phyloP scores from a whole-genome alignment of 1,140 invertebrate genomes.

The Cotesia glomerata region DNA sequence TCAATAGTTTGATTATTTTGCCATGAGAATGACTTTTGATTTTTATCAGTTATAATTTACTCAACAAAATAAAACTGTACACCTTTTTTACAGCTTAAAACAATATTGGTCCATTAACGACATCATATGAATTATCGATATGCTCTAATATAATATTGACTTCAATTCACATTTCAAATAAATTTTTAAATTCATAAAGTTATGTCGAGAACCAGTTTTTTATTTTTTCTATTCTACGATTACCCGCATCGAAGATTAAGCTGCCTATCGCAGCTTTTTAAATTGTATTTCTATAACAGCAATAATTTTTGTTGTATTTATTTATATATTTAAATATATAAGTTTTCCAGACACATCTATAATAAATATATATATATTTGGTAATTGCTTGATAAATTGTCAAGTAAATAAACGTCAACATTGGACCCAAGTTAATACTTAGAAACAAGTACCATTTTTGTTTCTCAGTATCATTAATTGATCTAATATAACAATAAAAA shows the following conservation, averaged over 20 bases:
- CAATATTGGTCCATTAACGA: slow-evolving; percentile 22
- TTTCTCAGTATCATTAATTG: neutral
- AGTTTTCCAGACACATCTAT: no score
- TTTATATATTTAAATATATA: neutral
- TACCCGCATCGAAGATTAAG: slow-evolving; percentile 18
- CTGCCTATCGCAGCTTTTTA: slow-evolving; percentile 8
- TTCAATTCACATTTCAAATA: slow-evolving; percentile 13
- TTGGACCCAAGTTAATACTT: slow-evolving; percentile 27
- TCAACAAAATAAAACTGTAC: slow-evolving; percentile 9
- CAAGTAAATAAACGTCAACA: slow-evolving; percentile 7
- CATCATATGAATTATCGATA: slow-evolving; percentile 22
- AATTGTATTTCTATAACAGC: neutral
- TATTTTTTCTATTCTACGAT: slow-evolving; percentile 12
- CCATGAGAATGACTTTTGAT: neutral
- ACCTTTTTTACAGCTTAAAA: slow-evolving; percentile 2
- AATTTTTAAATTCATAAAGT: slow-evolving; percentile 1
- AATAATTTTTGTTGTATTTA: slow-evolving; percentile 5
- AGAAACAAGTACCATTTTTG: slow-evolving; percentile 4
- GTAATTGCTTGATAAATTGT: neutral
- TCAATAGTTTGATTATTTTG: neutral
- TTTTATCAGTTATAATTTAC: neutral
- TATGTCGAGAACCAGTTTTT: neutral
- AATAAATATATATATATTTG: slow-evolving; percentile 3
- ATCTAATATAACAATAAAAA: neutral
- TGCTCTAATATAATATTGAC: slow-evolving; percentile 29